Evolutionary conservation across 1,140 invertebrate genomes (phyloP).

Genomic region (Cylas formicarius): DNA sequence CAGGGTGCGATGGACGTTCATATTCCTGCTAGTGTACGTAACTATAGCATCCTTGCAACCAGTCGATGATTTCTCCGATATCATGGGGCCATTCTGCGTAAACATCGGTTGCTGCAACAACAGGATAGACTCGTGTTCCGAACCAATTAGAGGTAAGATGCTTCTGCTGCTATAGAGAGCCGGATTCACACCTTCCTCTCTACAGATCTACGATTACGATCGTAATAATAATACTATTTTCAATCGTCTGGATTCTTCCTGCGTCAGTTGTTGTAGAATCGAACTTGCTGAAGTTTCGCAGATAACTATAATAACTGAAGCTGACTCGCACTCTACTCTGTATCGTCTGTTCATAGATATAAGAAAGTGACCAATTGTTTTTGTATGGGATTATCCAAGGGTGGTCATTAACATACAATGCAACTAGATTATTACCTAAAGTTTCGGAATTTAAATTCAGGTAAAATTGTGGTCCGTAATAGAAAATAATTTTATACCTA

Average conservation of each 20-base stretch:
- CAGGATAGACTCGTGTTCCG: conserved; percentile 64
- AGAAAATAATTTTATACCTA: too few species aligned
- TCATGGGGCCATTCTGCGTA: conserved; percentile 34
- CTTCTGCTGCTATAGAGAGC: background rate
- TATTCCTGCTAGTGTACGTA: conserved; percentile 7
- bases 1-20: too few species aligned
- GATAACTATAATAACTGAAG: background rate
- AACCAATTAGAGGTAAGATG: conserved; percentile 55
- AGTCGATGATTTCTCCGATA: conserved; percentile 26
- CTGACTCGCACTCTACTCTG: background rate
- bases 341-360: too few species aligned
- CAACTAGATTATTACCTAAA: too few species aligned
- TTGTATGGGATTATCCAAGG: too few species aligned
- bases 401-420: too few species aligned
- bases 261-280: too few species aligned
- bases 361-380: too few species aligned
- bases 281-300: too few species aligned
- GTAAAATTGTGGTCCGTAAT: too few species aligned
- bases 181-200: background rate
- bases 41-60: conserved; percentile 9
- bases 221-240: background rate
- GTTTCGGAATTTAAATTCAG: too few species aligned
- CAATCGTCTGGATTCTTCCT: too few species aligned
- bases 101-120: conserved; percentile 55
- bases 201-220: background rate